Conservation (phyloP, 2,888 invertebrate species). For the Andrena minutula region DNA sequence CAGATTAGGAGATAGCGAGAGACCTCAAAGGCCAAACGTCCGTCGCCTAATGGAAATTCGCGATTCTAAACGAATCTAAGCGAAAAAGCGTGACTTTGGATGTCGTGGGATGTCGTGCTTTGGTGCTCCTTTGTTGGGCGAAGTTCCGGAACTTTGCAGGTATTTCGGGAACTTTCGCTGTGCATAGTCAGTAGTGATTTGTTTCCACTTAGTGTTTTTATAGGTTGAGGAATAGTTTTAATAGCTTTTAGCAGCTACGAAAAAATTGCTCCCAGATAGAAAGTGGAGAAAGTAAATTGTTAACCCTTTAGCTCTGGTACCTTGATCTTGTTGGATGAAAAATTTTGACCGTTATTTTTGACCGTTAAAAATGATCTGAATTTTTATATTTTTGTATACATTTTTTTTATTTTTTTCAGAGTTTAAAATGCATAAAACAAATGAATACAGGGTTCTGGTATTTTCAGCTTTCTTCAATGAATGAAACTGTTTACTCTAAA, state of each 20-base stretch:
- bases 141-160: not conserved
- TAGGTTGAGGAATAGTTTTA: not conserved
- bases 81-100: constrained; percentile 38
- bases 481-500: too few relatives aligned
- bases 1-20: constrained; percentile 56
- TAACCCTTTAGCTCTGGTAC: too few relatives aligned
- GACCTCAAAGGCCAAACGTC: constrained; percentile 62
- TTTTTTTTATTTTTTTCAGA: too few relatives aligned
- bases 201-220: not conserved
- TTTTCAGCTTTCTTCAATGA: too few relatives aligned
- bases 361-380: too few relatives aligned
- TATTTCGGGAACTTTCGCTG: not conserved
- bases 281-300: not conserved
- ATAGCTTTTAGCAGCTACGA: not conserved
- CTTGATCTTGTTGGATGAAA: not conserved
- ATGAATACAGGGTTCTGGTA: too few relatives aligned
- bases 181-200: not conserved
- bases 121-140: not conserved
- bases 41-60: constrained; percentile 39
- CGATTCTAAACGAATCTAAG: constrained; percentile 1
- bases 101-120: not conserved
- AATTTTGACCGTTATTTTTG: not conserved
- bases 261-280: not conserved
- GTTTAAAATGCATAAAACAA: too few relatives aligned
- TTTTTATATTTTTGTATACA: too few relatives aligned